Evolutionary conservation across 2,113 vertebrate genomes (phyloP), one percentile per base, ranked within the genome.

Genomic region (Odocoileus hemionus): DNA sequence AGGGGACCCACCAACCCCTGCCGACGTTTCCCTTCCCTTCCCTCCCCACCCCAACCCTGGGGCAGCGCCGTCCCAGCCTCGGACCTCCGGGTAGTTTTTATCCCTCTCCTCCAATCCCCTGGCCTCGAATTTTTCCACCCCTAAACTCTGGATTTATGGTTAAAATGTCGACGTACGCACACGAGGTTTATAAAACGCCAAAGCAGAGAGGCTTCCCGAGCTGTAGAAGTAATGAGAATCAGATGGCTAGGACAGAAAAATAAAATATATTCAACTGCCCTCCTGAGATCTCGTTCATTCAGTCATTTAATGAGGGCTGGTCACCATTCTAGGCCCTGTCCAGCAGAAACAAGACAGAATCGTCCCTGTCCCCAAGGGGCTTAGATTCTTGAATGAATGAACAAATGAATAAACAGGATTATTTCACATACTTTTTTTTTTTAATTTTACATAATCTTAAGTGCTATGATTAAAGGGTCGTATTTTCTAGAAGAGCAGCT

Each of bases 181-280:
- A 94, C 39, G 30, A 96, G 97, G 93, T 97, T 98, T 98, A 89
- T 97, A 97, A 96, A 97, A 96, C 45, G 61, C 96, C 91, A 43
- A 94, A 86, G 86, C 52, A 39, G 50, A 64, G 95, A 95, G 90
- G 80, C 43, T 97, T 95, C 57, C 78, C 78, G 30, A 96, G 67
- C 85, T 82, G 94, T 61, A 76, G 85, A 70, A 96, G 52, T 98
- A 98, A 98, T 97, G 96, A 97, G 83, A 97, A 98, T 98, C 98
- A 98, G 96, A 97, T 98, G 98, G 82, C 57, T 36, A 36, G 88
- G 58, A 55, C 88, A 94, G 76, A 84, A 98, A 89, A 94, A 83
- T 60, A 94, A 94, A 83, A 96, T 86, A 89, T 5, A 96, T 39
- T 91, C 82, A 85, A 60, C 78, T 86, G 52, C 36, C 39, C 88